These are phyloP conservation scores for Turnix velox DNA, from an alignment of 2,113 vertebrate species.

Conservation along the genomic window DNA sequence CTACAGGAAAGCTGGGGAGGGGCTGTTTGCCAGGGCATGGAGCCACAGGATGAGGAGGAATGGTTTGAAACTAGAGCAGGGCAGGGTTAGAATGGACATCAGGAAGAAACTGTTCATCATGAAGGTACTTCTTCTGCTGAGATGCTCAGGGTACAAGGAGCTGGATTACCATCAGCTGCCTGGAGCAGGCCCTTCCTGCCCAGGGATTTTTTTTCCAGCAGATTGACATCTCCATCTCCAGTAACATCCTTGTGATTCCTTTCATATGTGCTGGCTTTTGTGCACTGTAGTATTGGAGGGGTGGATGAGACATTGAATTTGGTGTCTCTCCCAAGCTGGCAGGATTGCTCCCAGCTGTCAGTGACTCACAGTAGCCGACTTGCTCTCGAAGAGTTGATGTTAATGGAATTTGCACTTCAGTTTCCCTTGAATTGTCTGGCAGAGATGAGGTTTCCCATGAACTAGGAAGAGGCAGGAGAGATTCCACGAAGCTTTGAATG, in stretches of 20 bases:
- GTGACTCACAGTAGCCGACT: conserved; percentile 40
- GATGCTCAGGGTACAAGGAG: neutral
- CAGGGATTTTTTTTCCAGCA: neutral
- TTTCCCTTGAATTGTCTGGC: conserved; percentile 11
- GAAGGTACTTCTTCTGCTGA: neutral
- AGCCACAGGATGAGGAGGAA: too few species aligned
- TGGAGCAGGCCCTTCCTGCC: neutral
- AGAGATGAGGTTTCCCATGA: conserved; percentile 19
- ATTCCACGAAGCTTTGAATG: neutral
- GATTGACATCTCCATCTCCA: neutral
- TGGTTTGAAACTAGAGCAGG: too few species aligned
- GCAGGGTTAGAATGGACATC: too few species aligned
- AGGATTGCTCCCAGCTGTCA: conserved; percentile 41
- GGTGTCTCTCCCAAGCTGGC: neutral
- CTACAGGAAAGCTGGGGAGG: too few species aligned
- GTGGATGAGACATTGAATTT: neutral
- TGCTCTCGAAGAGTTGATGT: conserved; percentile 19
- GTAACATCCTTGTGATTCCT: neutral
- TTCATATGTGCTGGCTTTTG: neutral
- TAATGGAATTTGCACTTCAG: conserved; percentile 43
- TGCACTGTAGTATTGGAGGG: neutral
- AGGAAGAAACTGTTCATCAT: too few species aligned
- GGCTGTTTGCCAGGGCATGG: too few species aligned
- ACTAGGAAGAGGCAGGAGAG: neutral
- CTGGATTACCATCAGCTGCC: neutral